A percentile compares a stretch with the other conserved stretches of the same genome.
phyloP scores from a whole-genome alignment of 64 coral and sea anemone species.

The Trachythela sp. region DNA sequence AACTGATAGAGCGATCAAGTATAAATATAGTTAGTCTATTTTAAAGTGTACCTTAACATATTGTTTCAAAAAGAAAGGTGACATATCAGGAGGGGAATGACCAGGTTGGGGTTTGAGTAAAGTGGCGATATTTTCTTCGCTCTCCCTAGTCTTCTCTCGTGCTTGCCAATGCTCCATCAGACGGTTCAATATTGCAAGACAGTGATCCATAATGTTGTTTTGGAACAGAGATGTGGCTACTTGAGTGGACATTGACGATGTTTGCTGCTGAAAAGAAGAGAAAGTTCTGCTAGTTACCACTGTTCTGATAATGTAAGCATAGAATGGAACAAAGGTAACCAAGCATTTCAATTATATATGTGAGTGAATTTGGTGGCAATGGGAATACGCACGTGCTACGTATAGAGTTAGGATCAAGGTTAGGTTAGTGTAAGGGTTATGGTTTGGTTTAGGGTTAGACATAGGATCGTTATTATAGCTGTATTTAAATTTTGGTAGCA shows the following conservation, averaged over 20 bases:
- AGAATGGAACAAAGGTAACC: too few relatives aligned
- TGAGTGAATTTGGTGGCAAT: too few relatives aligned
- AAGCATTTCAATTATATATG: too few relatives aligned
- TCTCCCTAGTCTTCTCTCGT: slow-evolving; percentile 64
- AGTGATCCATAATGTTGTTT: slow-evolving; percentile 65
- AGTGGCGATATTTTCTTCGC: slow-evolving; percentile 29
- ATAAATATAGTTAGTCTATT: not conserved
- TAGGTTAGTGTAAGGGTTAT: too few relatives aligned
- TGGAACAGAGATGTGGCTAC: slow-evolving; percentile 65
- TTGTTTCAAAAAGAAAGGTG: slow-evolving; percentile 92
- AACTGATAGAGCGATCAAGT: not conserved
- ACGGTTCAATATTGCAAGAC: slow-evolving; percentile 71
- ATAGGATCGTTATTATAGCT: too few relatives aligned
- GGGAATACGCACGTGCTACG: too few relatives aligned
- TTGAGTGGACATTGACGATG: slow-evolving; percentile 63
- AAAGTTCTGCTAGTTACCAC: not conserved
- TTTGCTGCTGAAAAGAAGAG: slow-evolving; percentile 34
- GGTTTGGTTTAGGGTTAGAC: too few relatives aligned
- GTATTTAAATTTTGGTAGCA: not conserved
- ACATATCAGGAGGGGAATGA: slow-evolving; percentile 89
- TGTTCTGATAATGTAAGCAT: too few relatives aligned
- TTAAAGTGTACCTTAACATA: slow-evolving; percentile 78
- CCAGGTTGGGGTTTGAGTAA: slow-evolving; percentile 76
- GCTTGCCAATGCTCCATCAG: slow-evolving; percentile 77
- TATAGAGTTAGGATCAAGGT: too few relatives aligned